Conservation (phyloP, 2,888 invertebrate species). For the Baronia brevicornis region DNA sequence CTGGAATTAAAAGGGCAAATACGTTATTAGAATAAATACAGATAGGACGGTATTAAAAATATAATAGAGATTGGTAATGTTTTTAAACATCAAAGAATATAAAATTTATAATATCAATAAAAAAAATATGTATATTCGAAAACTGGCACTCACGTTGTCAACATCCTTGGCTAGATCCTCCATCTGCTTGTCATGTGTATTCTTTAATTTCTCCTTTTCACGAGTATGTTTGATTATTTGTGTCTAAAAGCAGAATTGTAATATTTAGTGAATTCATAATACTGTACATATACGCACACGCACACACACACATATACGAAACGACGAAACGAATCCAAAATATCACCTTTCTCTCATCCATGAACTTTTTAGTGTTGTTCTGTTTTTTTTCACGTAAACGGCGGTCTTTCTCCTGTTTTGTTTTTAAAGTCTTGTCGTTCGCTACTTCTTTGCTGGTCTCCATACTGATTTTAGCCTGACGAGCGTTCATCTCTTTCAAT, state of each 20-base stretch:
- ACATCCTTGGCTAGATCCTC: constrained; percentile 92
- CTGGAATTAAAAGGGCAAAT: constrained; percentile 66
- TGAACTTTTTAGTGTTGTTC: constrained; percentile 97
- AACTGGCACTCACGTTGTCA: constrained; percentile 79
- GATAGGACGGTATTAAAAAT: too few relatives aligned
- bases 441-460: constrained; percentile 97
- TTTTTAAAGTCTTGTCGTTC: constrained; percentile 96
- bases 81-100: neutral
- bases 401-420: constrained; percentile 97
- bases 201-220: constrained; percentile 93
- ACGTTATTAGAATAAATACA: neutral
- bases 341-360: constrained; percentile 93
- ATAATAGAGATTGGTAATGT: too few relatives aligned
- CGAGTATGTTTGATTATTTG: constrained; percentile 92
- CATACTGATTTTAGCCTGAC: constrained; percentile 96
- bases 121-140: neutral
- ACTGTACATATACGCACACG: too few relatives aligned
- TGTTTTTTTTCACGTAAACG: constrained; percentile 95
- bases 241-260: constrained; percentile 48
- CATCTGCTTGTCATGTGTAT: constrained; percentile 93
- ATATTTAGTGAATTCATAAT: neutral
- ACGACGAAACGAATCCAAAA: too few relatives aligned
- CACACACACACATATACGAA: too few relatives aligned
- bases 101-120: neutral
- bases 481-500: constrained; percentile 94